Evolutionary conservation across 1,140 invertebrate species (phyloP).

Genomic region (Phortica variegata): DNA sequence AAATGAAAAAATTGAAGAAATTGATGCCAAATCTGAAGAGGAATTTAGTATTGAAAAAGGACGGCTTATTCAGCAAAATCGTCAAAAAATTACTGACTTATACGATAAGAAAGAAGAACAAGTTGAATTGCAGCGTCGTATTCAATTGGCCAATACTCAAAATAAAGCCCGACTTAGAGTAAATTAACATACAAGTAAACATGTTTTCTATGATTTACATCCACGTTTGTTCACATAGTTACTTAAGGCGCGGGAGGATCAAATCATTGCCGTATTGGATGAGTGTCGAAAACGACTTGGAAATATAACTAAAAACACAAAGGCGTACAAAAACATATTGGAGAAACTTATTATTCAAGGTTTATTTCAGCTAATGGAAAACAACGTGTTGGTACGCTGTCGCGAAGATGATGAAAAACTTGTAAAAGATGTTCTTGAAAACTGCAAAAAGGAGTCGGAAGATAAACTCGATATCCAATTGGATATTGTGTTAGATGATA

Average conservation of each 20-base stretch:
- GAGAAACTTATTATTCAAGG: slow-evolving; percentile 88
- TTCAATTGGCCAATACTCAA: slow-evolving; percentile 98
- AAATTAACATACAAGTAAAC: neutral
- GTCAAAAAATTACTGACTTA: slow-evolving; percentile 99
- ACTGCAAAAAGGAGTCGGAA: slow-evolving; percentile 69
- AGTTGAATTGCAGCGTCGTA: slow-evolving; percentile 98
- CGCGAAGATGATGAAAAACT: slow-evolving; percentile 77
- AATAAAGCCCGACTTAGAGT: slow-evolving; percentile 93
- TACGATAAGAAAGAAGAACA: slow-evolving; percentile 99
- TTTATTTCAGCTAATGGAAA: slow-evolving; percentile 84
- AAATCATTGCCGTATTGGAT: slow-evolving; percentile 86
- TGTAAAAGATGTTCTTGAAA: slow-evolving; percentile 69
- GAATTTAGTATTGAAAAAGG: slow-evolving; percentile 99
- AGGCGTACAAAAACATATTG: slow-evolving; percentile 78
- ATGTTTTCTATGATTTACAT: neutral
- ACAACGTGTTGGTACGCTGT: slow-evolving; percentile 76
- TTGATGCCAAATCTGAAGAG: slow-evolving; percentile 99
- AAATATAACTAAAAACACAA: slow-evolving; percentile 71
- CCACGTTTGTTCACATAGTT: no score
- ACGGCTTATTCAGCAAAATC: slow-evolving; percentile 94
- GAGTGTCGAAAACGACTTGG: slow-evolving; percentile 84
- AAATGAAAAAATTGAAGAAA: slow-evolving; percentile 99
- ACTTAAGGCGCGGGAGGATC: slow-evolving; percentile 93
- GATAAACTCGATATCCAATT: slow-evolving; percentile 70
- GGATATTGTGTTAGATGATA: slow-evolving; percentile 71